Evolutionary conservation across 2,888 invertebrate species (phyloP), one percentile per base, ranked within the genome.

Genomic region (Mimas tiliae): DNA sequence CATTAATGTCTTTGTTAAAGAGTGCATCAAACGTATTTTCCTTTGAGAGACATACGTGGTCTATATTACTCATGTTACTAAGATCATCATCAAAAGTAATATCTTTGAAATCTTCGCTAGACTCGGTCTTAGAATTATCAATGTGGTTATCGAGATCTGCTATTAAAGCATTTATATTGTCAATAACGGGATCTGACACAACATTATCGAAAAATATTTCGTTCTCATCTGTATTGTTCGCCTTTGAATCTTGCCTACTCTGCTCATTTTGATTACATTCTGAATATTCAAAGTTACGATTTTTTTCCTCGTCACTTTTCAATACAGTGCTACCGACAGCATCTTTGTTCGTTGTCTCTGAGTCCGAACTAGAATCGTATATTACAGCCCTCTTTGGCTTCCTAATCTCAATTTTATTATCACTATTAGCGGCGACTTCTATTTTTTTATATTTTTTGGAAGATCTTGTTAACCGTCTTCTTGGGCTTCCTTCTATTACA

Each of bases 181-280:
- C 86, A 66, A 89, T 82, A n/a, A 84, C 85, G 47, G 85, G 80
- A 70, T 90, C 88, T 8, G 86, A 77, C 7, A 72, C 79, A 65
- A 87, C 76, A 72, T 84, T 90, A 70, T 91, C 91, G 48, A 86
- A 67, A 81, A 92, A 91, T 67, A 89, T 82, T 74, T 88, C 91
- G 50, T 89, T 69, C 65, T 90, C 89, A 58, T 85, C 87, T 14
- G 87, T 76, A n/a, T 73, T 82, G 75, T 88, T 85, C 47, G 79
- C 72, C 70, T 82, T 67, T 52, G 65, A 68, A 19, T 53, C 65
- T 45, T 34, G 8, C 14, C 33, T 12, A 9, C 9, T 48, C n/a
- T 66, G 21, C 21, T 42, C 42, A 63, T 63, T 34, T 45, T 47
- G 34, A 34, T 34, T 52, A 19, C 33, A 8, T 38, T 47, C 52